phyloP scores from a whole-genome alignment of 1,140 invertebrate species.

The Zaprionus camerounensis region DNA sequence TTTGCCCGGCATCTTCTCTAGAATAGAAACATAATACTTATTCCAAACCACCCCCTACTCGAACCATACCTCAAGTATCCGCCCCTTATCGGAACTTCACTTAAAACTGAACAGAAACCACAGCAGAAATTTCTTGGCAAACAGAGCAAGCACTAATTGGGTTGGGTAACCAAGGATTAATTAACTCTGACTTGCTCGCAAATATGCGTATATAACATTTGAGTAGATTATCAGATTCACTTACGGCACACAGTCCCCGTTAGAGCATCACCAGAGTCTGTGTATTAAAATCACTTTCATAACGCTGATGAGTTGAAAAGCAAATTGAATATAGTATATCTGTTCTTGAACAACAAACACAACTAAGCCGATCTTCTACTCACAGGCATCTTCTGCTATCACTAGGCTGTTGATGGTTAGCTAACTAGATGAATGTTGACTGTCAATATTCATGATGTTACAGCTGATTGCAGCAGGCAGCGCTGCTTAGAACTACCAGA shows the following conservation, averaged over 20 bases:
- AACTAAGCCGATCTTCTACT: too few relatives aligned
- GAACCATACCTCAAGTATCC: neutral
- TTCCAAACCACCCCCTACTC: neutral
- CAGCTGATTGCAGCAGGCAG: too few relatives aligned
- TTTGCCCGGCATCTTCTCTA: neutral
- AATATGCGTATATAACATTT: neutral
- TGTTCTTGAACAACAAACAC: too few relatives aligned
- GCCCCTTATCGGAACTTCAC: neutral
- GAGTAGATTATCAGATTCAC: neutral
- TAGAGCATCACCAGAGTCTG: neutral
- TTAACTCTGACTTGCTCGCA: neutral
- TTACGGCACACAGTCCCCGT: neutral
- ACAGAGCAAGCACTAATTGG: neutral
- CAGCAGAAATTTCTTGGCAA: neutral
- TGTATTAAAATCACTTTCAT: neutral
- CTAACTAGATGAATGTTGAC: too few relatives aligned
- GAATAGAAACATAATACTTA: neutral
- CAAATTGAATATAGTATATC: too few relatives aligned
- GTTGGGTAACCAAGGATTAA: conserved; percentile 3
- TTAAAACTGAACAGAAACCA: neutral
- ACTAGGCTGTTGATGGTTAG: too few relatives aligned
- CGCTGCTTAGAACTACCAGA: too few relatives aligned
- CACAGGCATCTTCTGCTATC: too few relatives aligned
- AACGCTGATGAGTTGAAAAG: neutral
- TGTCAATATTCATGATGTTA: too few relatives aligned